phyloP scores from a whole-genome alignment of 2,113 vertebrate genomes.

The Cephalophus harveyi region DNA sequence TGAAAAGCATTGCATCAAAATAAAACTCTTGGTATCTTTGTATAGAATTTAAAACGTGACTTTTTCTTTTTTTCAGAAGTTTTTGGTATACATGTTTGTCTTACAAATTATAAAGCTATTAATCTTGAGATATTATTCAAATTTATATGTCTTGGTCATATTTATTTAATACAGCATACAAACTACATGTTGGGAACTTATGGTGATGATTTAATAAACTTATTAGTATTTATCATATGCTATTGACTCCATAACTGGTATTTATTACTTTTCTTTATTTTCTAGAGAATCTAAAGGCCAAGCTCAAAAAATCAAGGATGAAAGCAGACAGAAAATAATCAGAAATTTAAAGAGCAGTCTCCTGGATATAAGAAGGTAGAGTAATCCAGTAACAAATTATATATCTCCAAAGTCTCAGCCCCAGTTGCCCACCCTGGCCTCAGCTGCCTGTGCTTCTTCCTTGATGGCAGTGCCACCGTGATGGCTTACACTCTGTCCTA shows the following conservation, averaged over 20 bases:
- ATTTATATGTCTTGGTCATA: neutral
- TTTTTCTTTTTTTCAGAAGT: neutral
- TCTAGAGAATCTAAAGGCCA: neutral
- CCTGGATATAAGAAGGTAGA: neutral
- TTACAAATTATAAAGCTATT: neutral
- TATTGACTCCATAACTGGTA: neutral
- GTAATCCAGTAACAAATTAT: neutral
- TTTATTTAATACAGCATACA: neutral
- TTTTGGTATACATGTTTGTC: neutral
- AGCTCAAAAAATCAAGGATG: neutral
- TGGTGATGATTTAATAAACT: neutral
- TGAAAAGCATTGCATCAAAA: neutral
- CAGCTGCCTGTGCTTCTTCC: neutral
- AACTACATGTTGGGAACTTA: neutral
- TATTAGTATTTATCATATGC: neutral
- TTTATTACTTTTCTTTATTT: neutral
- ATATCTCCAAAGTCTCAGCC: no score
- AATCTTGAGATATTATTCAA: neutral
- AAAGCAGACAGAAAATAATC: neutral
- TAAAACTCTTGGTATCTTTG: neutral
- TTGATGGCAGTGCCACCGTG: fast-evolving
- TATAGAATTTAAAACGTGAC: neutral
- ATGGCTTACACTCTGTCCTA: neutral
- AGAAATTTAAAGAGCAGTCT: neutral
- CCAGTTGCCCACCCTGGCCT: fast-evolving